phyloP scores from a whole-genome alignment of 2,113 vertebrate genomes.

The Motacilla alba region DNA sequence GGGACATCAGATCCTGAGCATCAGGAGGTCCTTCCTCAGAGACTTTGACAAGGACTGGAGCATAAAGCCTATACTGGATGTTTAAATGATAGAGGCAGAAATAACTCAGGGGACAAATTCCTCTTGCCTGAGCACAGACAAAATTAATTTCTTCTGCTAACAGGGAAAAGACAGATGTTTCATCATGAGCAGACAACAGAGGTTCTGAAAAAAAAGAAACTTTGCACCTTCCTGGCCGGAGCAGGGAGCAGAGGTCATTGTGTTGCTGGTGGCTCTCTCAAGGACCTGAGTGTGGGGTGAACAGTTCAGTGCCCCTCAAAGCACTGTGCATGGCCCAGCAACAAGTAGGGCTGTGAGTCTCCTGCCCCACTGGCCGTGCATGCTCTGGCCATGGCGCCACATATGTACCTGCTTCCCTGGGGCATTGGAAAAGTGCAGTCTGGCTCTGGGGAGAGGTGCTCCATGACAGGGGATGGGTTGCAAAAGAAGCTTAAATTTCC shows the following conservation, averaged over 20 bases:
- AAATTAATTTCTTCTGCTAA: slow-evolving; percentile 23
- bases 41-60: neutral
- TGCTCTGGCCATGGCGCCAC: no score
- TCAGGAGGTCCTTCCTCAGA: neutral
- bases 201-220: neutral
- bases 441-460: neutral
- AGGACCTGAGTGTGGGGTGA: accelerated
- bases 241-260: neutral
- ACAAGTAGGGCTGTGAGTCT: neutral
- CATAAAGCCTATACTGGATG: neutral
- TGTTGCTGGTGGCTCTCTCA: neutral
- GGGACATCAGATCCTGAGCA: neutral
- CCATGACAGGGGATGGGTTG: neutral
- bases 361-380: accelerated
- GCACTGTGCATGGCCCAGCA: accelerated
- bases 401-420: neutral
- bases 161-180: neutral
- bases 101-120: slow-evolving; percentile 7
- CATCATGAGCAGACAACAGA: neutral
- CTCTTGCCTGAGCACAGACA: neutral
- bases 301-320: neutral
- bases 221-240: neutral
- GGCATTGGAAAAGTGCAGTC: neutral
- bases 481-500: neutral
- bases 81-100: slow-evolving; percentile 20